Evolutionary conservation across 2,113 vertebrate genomes (phyloP).

Genomic region (Erinaceus europaeus): DNA sequence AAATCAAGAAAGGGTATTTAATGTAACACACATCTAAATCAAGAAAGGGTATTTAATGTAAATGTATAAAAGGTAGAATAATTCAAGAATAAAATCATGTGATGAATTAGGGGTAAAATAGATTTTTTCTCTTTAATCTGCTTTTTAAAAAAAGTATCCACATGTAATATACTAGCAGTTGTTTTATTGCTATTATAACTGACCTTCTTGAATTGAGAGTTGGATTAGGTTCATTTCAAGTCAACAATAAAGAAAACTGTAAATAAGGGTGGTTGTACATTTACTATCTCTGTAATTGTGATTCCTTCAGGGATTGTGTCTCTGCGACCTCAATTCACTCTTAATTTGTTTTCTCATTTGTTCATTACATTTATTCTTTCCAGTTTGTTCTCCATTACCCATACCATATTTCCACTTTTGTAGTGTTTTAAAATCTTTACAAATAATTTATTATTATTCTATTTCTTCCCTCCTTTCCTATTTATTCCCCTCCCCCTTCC

Average conservation of each 20-base stretch:
- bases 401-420: neutral
- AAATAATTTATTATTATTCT: too few species aligned
- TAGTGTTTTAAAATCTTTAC: neutral
- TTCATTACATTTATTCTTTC: neutral
- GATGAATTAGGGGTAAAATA: neutral
- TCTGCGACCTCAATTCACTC: neutral
- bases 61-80: neutral
- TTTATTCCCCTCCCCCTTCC: too few species aligned
- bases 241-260: neutral
- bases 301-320: neutral
- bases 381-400: neutral
- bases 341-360: neutral
- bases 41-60: neutral
- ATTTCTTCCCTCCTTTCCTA: too few species aligned
- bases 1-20: neutral
- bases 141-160: neutral
- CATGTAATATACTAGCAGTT: neutral
- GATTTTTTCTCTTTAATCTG: neutral
- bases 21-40: slow-evolving; percentile 12
- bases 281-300: neutral
- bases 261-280: neutral
- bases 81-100: neutral
- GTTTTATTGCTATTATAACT: neutral
- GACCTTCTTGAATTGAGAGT: neutral
- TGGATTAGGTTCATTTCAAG: neutral